Base-by-base conservation (phyloP, 2,113 vertebrate species). In the Dasypus novemcinctus region DNA sequence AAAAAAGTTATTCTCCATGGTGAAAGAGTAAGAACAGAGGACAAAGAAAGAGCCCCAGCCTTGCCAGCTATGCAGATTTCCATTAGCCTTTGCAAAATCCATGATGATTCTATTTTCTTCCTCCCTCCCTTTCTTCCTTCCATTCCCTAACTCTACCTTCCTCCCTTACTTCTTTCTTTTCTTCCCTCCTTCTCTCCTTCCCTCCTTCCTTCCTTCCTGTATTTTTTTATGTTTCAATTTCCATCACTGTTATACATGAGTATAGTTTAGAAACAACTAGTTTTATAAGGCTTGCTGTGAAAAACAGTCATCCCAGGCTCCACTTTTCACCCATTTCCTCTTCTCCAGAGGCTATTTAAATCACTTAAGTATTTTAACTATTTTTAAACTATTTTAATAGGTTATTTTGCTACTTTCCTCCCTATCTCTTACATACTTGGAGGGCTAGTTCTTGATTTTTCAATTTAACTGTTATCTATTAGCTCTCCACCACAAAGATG, bases 51-150 rank as follows among this genome's bases (percentile, higher is more conserved):
- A 82, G 5, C 5, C 33, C 31, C 61, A 71, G 43, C 4, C 71
- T 29, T 46, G 59, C 8, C 4, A 38, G 43, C 17, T 9, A 2
- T 12, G 13, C 5, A 29, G 12, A 0, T 46, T 71, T n/a, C 29
- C 29, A 3, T 57, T 38, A 57, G 68, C 18, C 74, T 94, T 66
- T 66, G 57, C 59, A 69, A 89, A 93, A 89, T 33, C 18, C 18
- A 36, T 1, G n/a, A 4, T 17, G 59, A 4, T 23, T 21, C 18
- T 69, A 29, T 11, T 4, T 49, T 72, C 74, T 38, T 27, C 38
- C 91, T 92, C 57, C 13, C 57, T 59, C 9, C 49, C 61, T 13
- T 52, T 20, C 15, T 41, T 14, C 21, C 14, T 54, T 43, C 10
- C 49, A 27, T 20, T 7, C 46, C 46, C 46, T 49, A 49, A 7